Conservation (phyloP, 2,888 invertebrate genomes). For the Ectemnius lituratus region DNA sequence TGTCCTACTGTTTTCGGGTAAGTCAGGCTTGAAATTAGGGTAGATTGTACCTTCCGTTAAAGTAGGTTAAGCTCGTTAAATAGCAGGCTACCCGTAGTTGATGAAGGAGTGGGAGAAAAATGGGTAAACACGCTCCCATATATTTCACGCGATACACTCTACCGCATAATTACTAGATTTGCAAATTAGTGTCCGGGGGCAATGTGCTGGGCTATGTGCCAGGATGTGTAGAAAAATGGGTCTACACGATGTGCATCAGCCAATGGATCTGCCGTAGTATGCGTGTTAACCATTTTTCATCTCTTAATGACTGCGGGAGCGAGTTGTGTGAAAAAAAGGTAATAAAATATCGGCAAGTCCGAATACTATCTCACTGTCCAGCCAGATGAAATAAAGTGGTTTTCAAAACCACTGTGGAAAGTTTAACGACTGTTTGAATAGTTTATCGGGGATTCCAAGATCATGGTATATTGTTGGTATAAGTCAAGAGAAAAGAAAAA, state of each 20-base stretch:
- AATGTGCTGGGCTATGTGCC: background rate
- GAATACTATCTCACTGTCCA: conserved; percentile 25
- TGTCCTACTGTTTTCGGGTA: conserved; percentile 74
- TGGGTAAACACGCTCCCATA: background rate
- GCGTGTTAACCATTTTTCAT: background rate
- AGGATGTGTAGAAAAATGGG: background rate
- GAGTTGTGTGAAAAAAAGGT: background rate
- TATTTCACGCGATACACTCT: background rate
- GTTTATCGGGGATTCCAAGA: conserved; percentile 30
- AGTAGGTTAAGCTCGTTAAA: background rate
- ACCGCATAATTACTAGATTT: background rate
- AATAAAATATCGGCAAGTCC: conserved; percentile 20
- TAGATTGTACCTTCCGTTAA: conserved; percentile 16
- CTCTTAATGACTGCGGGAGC: background rate
- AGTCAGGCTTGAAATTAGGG: conserved; percentile 53
- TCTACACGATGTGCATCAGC: background rate
- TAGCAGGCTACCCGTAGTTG: background rate
- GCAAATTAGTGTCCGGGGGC: background rate
- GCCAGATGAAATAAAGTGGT: conserved; percentile 43
- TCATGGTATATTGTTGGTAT: background rate
- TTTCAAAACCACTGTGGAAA: conserved; percentile 42
- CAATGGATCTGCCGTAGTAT: background rate
- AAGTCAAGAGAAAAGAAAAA: conserved; percentile 17
- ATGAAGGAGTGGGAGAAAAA: no score
- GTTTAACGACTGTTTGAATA: conserved; percentile 42